A percentile compares a stretch with the other conserved stretches of the same genome.
Conservation (phyloP, 2,888 invertebrate genomes). For the Aplocera efformata region DNA sequence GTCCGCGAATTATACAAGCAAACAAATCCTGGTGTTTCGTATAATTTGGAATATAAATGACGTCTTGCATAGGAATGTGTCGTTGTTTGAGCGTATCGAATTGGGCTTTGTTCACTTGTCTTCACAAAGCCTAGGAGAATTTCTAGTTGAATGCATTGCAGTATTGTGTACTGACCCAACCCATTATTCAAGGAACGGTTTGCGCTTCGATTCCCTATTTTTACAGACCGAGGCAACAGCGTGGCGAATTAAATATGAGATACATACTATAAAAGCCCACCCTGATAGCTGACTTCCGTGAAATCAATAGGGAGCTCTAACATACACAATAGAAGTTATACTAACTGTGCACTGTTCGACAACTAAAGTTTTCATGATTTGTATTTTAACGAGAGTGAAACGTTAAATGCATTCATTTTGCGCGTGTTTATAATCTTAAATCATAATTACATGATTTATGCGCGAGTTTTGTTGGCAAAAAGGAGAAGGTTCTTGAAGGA, state of each 20-base stretch:
- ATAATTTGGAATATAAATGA: constrained; percentile 22
- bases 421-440: no score
- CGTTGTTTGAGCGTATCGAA: constrained; percentile 17
- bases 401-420: no score
- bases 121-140: constrained; percentile 16
- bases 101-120: constrained; percentile 20
- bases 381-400: no score
- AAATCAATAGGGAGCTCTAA: constrained; percentile 24
- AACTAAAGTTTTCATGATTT: no score
- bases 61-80: constrained; percentile 15
- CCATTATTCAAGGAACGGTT: constrained; percentile 1
- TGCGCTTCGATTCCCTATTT: not conserved
- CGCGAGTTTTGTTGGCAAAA: no score
- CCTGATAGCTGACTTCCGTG: not conserved
- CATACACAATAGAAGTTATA: no score
- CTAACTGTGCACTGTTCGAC: no score
- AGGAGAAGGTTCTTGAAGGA: no score
- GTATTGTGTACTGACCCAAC: not conserved
- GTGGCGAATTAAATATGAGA: constrained; percentile 18
- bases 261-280: not conserved
- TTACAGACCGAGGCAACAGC: constrained; percentile 6
- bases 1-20: constrained; percentile 18
- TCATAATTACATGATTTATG: no score
- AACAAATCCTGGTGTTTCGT: constrained; percentile 15
- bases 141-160: constrained; percentile 15